These are phyloP conservation scores for Macrotis lagotis DNA, from an alignment of 2,113 vertebrate species.

Conservation along the genomic window DNA sequence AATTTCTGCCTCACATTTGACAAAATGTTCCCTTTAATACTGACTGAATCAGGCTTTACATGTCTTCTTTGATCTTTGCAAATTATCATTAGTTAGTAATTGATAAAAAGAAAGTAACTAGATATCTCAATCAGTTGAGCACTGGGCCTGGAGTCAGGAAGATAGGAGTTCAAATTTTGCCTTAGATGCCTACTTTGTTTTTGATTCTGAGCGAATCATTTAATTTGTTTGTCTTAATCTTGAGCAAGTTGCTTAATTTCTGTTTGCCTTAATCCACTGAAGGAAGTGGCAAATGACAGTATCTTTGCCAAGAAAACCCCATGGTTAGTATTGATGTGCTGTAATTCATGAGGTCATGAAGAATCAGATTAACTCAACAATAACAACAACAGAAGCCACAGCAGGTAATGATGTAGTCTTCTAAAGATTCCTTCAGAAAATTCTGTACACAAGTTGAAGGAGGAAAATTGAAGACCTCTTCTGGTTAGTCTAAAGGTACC, in stretches of 20 bases:
- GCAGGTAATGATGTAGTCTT: neutral
- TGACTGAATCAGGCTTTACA: neutral
- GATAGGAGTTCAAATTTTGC: neutral
- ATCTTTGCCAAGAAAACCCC: neutral
- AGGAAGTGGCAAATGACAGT: neutral
- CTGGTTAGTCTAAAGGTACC: neutral
- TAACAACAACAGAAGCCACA: neutral
- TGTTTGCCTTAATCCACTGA: neutral
- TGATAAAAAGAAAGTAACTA: neutral
- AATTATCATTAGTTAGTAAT: neutral
- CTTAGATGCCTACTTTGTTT: neutral
- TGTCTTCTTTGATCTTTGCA: neutral
- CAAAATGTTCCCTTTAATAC: neutral
- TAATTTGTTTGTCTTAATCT: neutral
- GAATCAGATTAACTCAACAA: neutral
- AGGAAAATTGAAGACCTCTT: neutral
- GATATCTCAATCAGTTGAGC: neutral
- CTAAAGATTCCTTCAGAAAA: neutral
- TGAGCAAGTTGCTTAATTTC: neutral
- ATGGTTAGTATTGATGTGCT: neutral
- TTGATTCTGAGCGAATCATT: neutral
- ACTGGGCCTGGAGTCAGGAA: neutral
- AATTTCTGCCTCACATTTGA: neutral
- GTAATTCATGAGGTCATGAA: neutral
- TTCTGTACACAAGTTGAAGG: neutral